These are phyloP conservation scores for Myrmophylax atrothorax DNA, from an alignment of 2,113 vertebrate species.

Conservation along the genomic window DNA sequence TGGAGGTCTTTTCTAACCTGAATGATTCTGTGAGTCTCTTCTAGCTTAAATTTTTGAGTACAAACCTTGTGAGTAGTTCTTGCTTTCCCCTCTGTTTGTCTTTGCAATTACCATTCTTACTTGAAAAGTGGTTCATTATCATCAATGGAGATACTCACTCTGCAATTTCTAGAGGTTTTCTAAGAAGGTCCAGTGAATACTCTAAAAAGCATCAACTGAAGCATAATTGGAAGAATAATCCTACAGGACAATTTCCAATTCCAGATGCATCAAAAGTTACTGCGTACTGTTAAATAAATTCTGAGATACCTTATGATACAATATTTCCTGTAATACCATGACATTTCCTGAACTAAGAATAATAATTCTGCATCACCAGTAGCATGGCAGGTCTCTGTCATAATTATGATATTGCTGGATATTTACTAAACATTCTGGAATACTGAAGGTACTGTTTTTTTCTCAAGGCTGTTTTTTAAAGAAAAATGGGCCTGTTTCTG, in stretches of 20 bases:
- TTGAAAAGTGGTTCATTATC: neutral
- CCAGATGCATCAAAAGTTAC: neutral
- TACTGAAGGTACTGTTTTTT: neutral
- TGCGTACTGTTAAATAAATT: neutral
- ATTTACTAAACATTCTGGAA: neutral
- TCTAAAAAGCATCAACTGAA: neutral
- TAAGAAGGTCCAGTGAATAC: neutral
- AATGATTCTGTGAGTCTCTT: neutral
- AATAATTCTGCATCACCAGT: neutral
- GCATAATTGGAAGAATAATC: neutral
- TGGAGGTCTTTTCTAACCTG: neutral
- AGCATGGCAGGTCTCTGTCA: neutral
- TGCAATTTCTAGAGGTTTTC: neutral
- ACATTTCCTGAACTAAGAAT: neutral
- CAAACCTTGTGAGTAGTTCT: neutral
- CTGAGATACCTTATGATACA: neutral
- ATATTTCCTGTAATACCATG: neutral
- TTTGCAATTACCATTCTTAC: neutral
- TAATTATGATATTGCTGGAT: neutral
- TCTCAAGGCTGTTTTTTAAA: neutral
- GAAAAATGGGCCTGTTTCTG: neutral
- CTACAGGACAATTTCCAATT: neutral
- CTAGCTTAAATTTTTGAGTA: neutral
- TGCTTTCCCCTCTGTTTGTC: neutral
- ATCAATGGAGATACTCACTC: neutral